Conservation (phyloP, 2,797 vertebrate genomes). For the Chloroceryle inda region DNA sequence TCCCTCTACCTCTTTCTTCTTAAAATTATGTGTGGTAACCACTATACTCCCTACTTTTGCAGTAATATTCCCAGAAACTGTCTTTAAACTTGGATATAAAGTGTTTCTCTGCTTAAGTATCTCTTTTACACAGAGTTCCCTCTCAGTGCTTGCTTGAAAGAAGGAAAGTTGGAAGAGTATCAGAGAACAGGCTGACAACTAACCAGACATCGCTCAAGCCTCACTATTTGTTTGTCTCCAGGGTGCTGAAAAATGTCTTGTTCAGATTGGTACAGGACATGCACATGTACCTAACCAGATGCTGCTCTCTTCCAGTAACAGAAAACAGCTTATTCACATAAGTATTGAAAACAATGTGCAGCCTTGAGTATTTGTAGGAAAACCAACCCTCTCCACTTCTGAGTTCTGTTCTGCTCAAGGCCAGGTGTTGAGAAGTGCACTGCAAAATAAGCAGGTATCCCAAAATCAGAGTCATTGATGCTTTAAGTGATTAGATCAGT, state of each 20-base stretch:
- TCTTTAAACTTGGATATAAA: background rate
- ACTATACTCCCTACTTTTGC: background rate
- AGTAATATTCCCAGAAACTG: background rate
- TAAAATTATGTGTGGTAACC: fast-evolving
- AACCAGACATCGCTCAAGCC: background rate
- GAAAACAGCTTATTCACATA: background rate
- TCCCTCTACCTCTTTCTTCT: background rate
- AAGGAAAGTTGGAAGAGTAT: background rate
- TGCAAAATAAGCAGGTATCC: background rate
- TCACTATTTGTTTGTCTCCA: background rate
- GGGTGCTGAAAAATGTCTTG: background rate
- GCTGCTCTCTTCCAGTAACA: background rate
- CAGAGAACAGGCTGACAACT: background rate
- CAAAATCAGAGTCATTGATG: background rate
- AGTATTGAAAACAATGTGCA: background rate
- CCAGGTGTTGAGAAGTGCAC: background rate
- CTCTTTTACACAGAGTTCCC: background rate
- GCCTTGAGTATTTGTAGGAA: background rate
- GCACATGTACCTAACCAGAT: background rate
- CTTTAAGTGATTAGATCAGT: background rate
- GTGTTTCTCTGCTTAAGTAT: background rate
- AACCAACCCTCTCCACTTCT: background rate
- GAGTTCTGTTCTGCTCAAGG: background rate
- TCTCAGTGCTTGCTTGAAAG: background rate
- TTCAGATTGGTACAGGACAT: background rate